Percentiles rank a stretch among this genome's conserved stretches.
Evolutionary conservation across 1,140 invertebrate genomes (phyloP).

Genomic region (Drosophila leontia): DNA sequence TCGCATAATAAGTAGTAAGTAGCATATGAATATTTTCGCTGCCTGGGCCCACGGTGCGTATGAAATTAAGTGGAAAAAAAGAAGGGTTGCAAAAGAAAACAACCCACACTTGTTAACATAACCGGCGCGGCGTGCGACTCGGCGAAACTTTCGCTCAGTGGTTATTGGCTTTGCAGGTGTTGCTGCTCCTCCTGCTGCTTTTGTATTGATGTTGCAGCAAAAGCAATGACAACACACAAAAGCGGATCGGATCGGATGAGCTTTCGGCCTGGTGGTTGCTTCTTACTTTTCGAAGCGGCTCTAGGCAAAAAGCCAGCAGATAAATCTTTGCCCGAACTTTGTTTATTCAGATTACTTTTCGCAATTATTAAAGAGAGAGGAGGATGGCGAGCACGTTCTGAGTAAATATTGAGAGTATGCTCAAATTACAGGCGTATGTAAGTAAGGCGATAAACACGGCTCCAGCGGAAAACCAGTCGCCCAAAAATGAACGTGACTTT

Average conservation of each 20-base stretch:
- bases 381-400: conserved; percentile 14
- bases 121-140: conserved; percentile 35
- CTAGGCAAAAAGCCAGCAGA: conserved; percentile 17
- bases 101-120: conserved; percentile 65
- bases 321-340: conserved; percentile 43
- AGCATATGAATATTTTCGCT: conserved; percentile 2
- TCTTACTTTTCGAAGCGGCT: conserved; percentile 44
- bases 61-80: conserved; percentile 1
- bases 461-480: conserved; percentile 48
- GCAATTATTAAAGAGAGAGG: conserved; percentile 59
- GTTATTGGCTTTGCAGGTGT: conserved; percentile 16
- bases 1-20: neutral
- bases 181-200: conserved; percentile 17
- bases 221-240: neutral
- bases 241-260: neutral
- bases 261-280: conserved; percentile 11
- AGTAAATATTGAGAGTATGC: conserved; percentile 78
- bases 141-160: conserved; percentile 63
- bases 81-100: conserved; percentile 12
- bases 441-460: conserved; percentile 55
- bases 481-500: conserved; percentile 59
- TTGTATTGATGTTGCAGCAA: conserved; percentile 8
- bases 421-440: conserved; percentile 64
- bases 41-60: conserved; percentile 52
- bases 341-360: conserved; percentile 52